Percentiles rank a stretch among this genome's conserved stretches.
Conservation (phyloP, 2,113 vertebrate genomes). For the Festucalex cinctus region DNA sequence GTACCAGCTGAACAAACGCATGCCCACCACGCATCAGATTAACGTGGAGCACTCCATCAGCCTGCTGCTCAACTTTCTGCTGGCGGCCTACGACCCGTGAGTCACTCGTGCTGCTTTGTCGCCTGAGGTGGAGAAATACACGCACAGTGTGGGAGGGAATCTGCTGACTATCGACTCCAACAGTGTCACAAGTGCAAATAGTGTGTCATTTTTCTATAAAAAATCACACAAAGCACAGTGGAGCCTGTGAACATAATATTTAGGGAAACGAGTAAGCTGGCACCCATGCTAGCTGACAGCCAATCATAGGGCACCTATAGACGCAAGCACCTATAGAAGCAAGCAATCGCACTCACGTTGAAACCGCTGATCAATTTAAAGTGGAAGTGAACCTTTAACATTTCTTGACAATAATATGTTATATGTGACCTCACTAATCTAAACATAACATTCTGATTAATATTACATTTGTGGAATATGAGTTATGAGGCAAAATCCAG, state of each 20-base stretch:
- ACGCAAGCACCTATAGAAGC: no score
- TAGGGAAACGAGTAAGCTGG: no score
- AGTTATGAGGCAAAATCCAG: no score
- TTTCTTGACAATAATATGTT: no score
- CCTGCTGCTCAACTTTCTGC: conserved; percentile 92
- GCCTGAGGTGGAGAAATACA: conserved; percentile 18
- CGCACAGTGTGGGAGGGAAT: conserved; percentile 23
- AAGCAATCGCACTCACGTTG: no score
- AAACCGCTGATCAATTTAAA: no score
- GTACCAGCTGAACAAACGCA: conserved; percentile 97
- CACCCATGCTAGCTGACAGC: no score
- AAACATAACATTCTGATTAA: no score
- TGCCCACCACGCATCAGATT: conserved; percentile 97
- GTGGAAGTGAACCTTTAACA: no score
- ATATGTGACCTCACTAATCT: no score
- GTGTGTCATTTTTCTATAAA: background rate
- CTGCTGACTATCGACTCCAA: conserved; percentile 16
- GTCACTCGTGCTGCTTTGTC: conserved; percentile 47
- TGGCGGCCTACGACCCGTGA: conserved; percentile 94
- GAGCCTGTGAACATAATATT: background rate
- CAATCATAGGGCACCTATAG: no score
- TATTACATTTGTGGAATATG: no score
- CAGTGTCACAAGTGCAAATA: conserved; percentile 1
- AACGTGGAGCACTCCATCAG: conserved; percentile 91
- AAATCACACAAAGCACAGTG: background rate